Base-by-base conservation (phyloP, 2,113 vertebrate species). In the Vulpes ferrilata region DNA sequence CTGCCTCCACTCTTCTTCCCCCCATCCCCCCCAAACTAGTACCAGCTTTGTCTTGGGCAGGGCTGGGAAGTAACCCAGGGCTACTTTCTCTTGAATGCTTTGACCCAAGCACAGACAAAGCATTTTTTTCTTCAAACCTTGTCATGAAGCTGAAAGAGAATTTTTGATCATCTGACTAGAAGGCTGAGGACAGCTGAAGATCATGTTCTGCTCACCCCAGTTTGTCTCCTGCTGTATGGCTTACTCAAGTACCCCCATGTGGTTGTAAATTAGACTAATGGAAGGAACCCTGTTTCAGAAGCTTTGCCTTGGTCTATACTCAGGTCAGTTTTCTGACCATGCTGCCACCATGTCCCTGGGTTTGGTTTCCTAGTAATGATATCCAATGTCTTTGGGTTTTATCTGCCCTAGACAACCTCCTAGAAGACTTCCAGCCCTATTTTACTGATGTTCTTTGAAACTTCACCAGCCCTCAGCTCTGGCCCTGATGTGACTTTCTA, bases 11-110 rank as follows among this genome's bases (percentile, higher is more conserved):
- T 38, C n/a, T 57, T 35, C 38, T 90, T 6, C 0, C 43, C 0
- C 9, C 6, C 3, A 2, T 17, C 2, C 19, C 15, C 13, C 25
- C 67, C 32, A 30, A 8, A 7, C 60, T 7, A 10, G 3, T 5
- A 13, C 7, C 10, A 10, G 43, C 69, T 43, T 64, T 20, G 4
- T 20, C 25, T 38, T 17, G 23, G 67, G 12, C 7, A 73, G 25
- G 8, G 1, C 32, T 43, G 57, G 78, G 38, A 84, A 32, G 10
- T 93, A 43, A 43, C 5, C 43, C 43, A 19, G 51, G 60, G 7
- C 10, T 76, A 79, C 43, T 43, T 23, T 71, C 15, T 74, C 25
- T 48, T 88, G 71, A 80, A 53, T 16, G 53, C n/a, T 74, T 38
- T 86, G 60, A 30, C 10, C 10, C 11, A 62, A 60, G 13, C 23